Percentiles rank a stretch among this genome's conserved stretches.
phyloP scores from a whole-genome alignment of 2,797 vertebrate species.

The Phoebastria nigripes region DNA sequence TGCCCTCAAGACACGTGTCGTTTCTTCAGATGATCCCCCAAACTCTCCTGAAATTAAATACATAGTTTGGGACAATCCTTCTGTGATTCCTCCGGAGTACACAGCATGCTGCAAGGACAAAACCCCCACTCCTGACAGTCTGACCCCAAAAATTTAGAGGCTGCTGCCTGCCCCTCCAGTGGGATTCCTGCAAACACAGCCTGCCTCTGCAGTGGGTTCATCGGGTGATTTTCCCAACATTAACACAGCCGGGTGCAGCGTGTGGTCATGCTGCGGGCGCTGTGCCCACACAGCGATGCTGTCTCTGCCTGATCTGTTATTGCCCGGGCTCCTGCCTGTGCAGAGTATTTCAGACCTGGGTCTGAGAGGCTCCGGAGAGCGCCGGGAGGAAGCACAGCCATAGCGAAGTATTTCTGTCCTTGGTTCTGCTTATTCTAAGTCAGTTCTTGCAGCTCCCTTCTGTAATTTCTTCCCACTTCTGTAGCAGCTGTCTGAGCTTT shows the following conservation, averaged over 20 bases:
- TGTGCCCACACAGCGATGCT: neutral
- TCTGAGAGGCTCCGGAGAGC: neutral
- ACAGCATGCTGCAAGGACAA: neutral
- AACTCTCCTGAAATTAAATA: neutral
- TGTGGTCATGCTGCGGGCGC: rapidly evolving
- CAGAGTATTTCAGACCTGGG: neutral
- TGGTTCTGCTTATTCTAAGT: neutral
- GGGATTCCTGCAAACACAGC: neutral
- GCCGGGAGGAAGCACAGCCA: neutral
- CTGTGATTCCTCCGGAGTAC: neutral
- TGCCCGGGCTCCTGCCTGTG: neutral
- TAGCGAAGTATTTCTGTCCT: neutral
- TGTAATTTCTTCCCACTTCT: neutral
- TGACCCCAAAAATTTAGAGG: rapidly evolving
- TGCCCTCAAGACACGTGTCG: rapidly evolving
- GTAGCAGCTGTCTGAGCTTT: neutral
- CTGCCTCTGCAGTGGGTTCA: neutral
- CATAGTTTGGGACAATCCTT: neutral
- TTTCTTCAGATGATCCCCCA: neutral
- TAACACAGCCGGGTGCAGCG: rapidly evolving
- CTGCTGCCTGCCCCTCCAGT: neutral
- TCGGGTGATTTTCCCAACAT: rapidly evolving
- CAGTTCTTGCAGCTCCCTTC: neutral
- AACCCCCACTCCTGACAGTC: neutral
- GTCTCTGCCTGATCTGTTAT: neutral